Conservation (phyloP, 2,888 invertebrate genomes). For the Chrysodeixis includens region DNA sequence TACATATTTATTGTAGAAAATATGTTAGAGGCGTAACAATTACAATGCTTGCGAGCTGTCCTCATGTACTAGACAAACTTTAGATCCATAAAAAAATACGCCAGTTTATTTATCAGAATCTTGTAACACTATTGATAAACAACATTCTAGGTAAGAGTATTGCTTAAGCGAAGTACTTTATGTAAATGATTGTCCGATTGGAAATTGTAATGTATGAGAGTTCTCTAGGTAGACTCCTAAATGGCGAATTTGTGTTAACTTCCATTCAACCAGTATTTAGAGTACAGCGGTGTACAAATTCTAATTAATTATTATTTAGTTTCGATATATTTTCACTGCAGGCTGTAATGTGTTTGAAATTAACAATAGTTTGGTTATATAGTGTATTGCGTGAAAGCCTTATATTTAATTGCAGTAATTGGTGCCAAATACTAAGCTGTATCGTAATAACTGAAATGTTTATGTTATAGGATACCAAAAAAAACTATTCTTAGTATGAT, state of each 20-base stretch:
- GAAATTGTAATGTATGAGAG: slow-evolving; percentile 5
- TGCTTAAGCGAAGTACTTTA: slow-evolving; percentile 41
- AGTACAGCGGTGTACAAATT: background rate
- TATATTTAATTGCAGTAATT: background rate
- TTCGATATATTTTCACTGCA: background rate
- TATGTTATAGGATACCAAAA: too few species aligned
- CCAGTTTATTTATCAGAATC: too few species aligned
- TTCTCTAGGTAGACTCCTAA: background rate
- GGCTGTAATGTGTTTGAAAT: background rate
- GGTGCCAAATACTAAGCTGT: too few species aligned
- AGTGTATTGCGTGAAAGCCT: background rate
- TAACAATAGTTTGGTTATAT: background rate
- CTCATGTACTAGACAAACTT: too few species aligned
- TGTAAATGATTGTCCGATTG: slow-evolving; percentile 15
- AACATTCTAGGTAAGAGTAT: too few species aligned
- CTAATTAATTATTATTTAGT: slow-evolving; percentile 9
- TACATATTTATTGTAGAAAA: too few species aligned
- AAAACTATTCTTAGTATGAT: too few species aligned
- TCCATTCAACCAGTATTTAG: slow-evolving; percentile 10
- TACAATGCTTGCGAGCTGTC: too few species aligned
- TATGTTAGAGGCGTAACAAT: too few species aligned
- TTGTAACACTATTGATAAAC: too few species aligned
- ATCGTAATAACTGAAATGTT: too few species aligned
- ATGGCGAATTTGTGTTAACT: slow-evolving; percentile 28
- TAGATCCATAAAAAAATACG: too few species aligned